Conservation (phyloP, 37 sponge, comb jelly and placozoan species). For the Chondrilla cf. caribensis region DNA sequence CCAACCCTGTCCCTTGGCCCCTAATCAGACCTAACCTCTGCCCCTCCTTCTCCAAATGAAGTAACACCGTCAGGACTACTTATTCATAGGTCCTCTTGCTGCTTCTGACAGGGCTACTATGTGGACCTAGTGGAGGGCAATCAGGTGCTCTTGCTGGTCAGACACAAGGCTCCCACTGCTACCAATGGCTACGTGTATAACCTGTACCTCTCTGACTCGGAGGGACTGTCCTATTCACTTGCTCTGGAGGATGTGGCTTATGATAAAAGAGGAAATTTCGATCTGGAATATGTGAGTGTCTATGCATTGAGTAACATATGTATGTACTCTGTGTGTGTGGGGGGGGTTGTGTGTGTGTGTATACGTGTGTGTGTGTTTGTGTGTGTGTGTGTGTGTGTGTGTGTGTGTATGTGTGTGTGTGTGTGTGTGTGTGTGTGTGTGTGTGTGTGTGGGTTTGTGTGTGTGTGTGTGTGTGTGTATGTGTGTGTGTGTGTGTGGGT, state of each 20-base stretch:
- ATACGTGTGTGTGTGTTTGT: background rate
- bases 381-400: background rate
- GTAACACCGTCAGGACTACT: too few relatives aligned
- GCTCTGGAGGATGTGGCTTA: conserved; percentile 34
- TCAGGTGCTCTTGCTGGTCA: conserved; percentile 64
- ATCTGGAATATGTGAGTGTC: conserved; percentile 19
- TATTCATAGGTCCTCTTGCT: background rate
- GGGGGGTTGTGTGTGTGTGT: conserved; percentile 4
- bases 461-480: conserved; percentile 12
- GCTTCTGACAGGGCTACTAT: conserved; percentile 36
- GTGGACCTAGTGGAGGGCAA: conserved; percentile 31
- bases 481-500: background rate
- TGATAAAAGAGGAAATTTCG: background rate
- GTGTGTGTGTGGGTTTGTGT: conserved; percentile 17
- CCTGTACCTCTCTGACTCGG: conserved; percentile 70
- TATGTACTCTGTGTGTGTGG: background rate
- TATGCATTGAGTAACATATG: background rate
- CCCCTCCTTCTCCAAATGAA: too few relatives aligned
- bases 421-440: conserved; percentile 18
- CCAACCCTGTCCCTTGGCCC: too few relatives aligned
- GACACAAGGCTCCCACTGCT: conserved; percentile 10
- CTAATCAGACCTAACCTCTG: too few relatives aligned
- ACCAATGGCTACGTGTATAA: conserved; percentile 35
- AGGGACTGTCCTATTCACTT: conserved; percentile 62
- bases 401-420: conserved; percentile 4